Conservation (phyloP, 2,888 invertebrate species). For the Amphipyra tragopoginis region DNA sequence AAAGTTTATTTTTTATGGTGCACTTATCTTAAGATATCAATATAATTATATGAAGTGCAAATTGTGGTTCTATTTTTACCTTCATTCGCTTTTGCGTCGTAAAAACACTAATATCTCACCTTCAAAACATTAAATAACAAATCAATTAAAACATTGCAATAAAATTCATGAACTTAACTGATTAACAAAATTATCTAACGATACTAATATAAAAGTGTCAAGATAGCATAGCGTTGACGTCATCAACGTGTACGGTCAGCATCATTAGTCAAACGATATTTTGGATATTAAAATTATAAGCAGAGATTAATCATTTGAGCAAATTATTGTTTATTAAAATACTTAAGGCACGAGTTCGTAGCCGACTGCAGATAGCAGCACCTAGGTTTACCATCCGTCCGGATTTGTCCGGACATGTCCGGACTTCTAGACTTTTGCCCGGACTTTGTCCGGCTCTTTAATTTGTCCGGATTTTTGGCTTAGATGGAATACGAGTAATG, state of each 20-base stretch:
- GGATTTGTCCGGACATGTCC: no score
- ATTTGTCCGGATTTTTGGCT: no score
- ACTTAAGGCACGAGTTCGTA: no score
- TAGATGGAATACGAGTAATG: no score
- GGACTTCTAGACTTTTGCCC: no score
- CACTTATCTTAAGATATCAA: no score
- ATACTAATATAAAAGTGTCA: constrained; percentile 6
- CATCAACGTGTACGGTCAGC: constrained; percentile 9
- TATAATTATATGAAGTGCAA: no score
- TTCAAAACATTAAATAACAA: neutral
- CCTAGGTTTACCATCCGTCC: no score
- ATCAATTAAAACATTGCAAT: constrained; percentile 35
- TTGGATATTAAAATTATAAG: neutral
- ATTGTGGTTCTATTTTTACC: no score
- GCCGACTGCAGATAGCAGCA: no score
- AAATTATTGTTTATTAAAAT: neutral
- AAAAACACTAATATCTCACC: neutral
- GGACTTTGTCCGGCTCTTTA: no score
- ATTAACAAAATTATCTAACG: constrained; percentile 29
- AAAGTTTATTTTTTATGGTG: no score
- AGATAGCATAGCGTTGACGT: neutral
- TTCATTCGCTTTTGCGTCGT: neutral
- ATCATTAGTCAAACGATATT: neutral
- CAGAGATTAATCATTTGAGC: neutral
- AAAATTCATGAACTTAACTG: constrained; percentile 41